phyloP scores from a whole-genome alignment of 2,797 vertebrate species.

The Acrossocheilus fasciatus region DNA sequence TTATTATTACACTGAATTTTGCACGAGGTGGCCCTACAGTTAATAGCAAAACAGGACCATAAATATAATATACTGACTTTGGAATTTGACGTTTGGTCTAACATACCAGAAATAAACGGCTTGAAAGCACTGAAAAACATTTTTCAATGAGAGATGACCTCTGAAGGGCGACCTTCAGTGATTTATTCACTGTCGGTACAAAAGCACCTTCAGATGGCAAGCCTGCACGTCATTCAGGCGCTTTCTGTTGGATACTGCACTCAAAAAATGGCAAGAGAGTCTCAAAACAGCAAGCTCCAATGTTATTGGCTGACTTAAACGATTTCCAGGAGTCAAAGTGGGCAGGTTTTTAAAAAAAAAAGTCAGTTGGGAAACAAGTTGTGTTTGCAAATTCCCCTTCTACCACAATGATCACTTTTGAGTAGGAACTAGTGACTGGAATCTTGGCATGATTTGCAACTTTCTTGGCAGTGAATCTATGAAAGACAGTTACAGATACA shows the following conservation, averaged over 20 bases:
- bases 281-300: not conserved
- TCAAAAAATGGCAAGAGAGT: not conserved
- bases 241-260: not conserved
- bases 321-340: not conserved
- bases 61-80: not conserved
- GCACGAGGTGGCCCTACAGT: not conserved
- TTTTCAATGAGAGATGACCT: not conserved
- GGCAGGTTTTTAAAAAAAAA: not conserved
- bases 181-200: not conserved
- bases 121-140: not conserved
- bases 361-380: not conserved
- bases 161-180: not conserved
- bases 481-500: not conserved
- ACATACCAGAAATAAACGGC: not conserved
- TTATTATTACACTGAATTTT: not conserved
- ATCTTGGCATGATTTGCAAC: not conserved
- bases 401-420: not conserved
- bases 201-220: slow-evolving; percentile 10
- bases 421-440: not conserved
- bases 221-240: not conserved
- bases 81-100: not conserved
- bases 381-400: not conserved
- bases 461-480: not conserved
- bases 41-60: slow-evolving; percentile 5
- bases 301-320: not conserved